Percentiles rank a stretch among this genome's conserved stretches.
phyloP scores from a whole-genome alignment of 2,113 vertebrate genomes.

The Sturnus vulgaris region DNA sequence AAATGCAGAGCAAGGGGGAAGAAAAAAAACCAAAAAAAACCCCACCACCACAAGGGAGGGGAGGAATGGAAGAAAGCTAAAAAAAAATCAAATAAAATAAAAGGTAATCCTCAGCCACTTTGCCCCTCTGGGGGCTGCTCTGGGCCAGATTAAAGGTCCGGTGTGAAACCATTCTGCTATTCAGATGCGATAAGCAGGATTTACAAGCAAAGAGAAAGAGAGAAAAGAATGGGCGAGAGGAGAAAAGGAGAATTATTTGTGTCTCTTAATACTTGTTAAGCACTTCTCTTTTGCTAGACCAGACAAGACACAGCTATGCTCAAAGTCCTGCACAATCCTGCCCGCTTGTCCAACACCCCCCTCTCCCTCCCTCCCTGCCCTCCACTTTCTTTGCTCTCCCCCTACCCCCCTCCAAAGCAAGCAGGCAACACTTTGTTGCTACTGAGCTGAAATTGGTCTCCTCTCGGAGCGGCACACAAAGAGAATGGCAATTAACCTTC shows the following conservation, averaged over 20 bases:
- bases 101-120: conserved; percentile 82
- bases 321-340: conserved; percentile 64
- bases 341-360: conserved; percentile 6
- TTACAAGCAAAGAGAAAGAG: conserved; percentile 80
- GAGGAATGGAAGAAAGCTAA: conserved; percentile 66
- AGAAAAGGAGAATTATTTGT: conserved; percentile 84
- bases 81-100: conserved; percentile 75
- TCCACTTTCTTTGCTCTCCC: background rate
- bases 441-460: conserved; percentile 52
- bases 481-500: conserved; percentile 78
- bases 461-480: conserved; percentile 33
- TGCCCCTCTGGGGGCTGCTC: conserved; percentile 75
- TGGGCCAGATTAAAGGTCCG: conserved; percentile 80
- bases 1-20: conserved; percentile 80
- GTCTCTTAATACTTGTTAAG: conserved; percentile 82
- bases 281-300: conserved; percentile 76
- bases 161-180: conserved; percentile 78
- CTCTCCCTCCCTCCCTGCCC: background rate
- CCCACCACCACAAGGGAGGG: conserved; percentile 22
- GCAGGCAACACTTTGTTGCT: conserved; percentile 61
- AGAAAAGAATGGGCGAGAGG: conserved; percentile 74
- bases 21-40: background rate
- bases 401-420: background rate
- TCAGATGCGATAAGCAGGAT: conserved; percentile 81
- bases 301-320: conserved; percentile 75